Base-by-base conservation (phyloP, 2,113 vertebrate genomes). In the Festucalex cinctus region DNA sequence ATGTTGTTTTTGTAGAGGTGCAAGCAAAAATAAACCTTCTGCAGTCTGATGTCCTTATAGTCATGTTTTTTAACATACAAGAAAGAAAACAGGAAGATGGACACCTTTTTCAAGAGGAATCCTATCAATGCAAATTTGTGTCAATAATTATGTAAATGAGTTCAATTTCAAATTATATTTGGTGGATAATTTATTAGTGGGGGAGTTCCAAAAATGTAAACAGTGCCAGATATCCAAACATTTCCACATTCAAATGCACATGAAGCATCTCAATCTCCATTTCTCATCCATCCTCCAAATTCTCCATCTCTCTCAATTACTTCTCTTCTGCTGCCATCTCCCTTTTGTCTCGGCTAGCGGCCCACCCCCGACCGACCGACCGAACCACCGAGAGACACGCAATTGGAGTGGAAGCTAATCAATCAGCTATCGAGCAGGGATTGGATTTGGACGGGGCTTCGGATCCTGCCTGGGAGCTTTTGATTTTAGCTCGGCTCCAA, bases 351-450 rank as follows among this genome's bases (percentile, higher is more conserved):
- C 14, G 22, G 17, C 44, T 22, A 58, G 32, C 66, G 36, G 57
- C 9, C 49, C 22, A 22, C n/a, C 26, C 56, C 51, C 66, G 9
- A 39, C 59, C 81, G 71, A 80, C 80, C n/a, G n/a, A n/a, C n/a
- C n/a, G n/a, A n/a, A 76, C 71, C 68, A 74, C 78, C 76, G 78
- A 76, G 70, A 81, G 74, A 85, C 69, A 88, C 84, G 85, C 86
- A 88, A 88, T 90, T 88, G 88, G 86, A 88, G 79, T 88, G 86
- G 85, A 88, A 88, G 85, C 85, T 78, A 58, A 90, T 90, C 88
- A 86, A 75, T 90, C 88, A 87, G 61, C 80, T 90, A 90, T 90
- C 53, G 84, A 90, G 84, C 86, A 9, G 80, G 85, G 85, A 90
- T 90, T 90, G 88, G 86, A 90, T 90, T 90, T 88, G 86, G 78